phyloP scores from a whole-genome alignment of 2,797 vertebrate species.

The Menidia menidia region DNA sequence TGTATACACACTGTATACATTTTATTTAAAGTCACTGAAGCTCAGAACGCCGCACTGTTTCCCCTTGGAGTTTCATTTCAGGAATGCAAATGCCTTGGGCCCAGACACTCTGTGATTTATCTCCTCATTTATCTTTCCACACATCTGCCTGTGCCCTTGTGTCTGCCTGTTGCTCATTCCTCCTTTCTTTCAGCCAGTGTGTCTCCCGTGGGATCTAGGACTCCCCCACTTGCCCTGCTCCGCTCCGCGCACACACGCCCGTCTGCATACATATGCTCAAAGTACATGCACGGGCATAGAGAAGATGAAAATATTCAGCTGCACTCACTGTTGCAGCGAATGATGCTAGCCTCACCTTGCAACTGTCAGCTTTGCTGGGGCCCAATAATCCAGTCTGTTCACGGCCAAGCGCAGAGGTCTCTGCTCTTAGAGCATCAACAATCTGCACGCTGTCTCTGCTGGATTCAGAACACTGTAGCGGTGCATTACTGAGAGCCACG shows the following conservation, averaged over 20 bases:
- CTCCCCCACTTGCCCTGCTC: constrained; percentile 69
- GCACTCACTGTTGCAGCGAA: constrained; percentile 36
- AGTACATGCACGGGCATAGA: constrained; percentile 30
- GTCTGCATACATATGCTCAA: constrained; percentile 30
- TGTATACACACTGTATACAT: constrained; percentile 51
- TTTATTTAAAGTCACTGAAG: constrained; percentile 69
- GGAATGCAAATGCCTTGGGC: constrained; percentile 85
- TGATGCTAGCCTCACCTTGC: constrained; percentile 60
- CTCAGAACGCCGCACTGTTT: constrained; percentile 66
- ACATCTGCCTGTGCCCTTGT: constrained; percentile 86
- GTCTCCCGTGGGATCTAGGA: constrained; percentile 77
- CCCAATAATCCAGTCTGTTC: constrained; percentile 69
- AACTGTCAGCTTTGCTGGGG: constrained; percentile 44
- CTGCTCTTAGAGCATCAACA: constrained; percentile 62
- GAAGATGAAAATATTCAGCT: constrained; percentile 47
- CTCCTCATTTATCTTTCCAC: constrained; percentile 86
- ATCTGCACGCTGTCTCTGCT: constrained; percentile 62
- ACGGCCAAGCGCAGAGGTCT: constrained; percentile 54
- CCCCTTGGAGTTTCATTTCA: constrained; percentile 84
- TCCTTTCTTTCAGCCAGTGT: constrained; percentile 68
- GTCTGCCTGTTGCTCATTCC: constrained; percentile 85
- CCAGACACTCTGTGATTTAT: constrained; percentile 86
- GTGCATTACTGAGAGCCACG: constrained; percentile 73
- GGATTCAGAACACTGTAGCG: constrained; percentile 55
- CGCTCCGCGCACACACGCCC: constrained; percentile 50